Evolutionary conservation across 2,797 vertebrate genomes (phyloP).

Genomic region (Clamator glandarius): DNA sequence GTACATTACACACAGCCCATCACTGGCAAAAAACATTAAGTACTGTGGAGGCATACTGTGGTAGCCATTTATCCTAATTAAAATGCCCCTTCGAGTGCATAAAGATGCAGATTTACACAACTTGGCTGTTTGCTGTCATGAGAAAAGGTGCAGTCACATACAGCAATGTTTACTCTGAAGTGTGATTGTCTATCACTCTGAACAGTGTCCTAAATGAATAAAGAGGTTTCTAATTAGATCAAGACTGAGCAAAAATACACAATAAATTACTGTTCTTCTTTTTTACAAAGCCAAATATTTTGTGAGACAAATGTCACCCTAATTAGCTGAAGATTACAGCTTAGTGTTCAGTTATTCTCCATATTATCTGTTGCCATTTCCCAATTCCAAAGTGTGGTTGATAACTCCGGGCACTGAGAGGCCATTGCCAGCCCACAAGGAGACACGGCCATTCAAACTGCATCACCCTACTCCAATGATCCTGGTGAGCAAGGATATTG

Average conservation of each 20-base stretch:
- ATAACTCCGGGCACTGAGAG: background rate
- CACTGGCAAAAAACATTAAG: background rate
- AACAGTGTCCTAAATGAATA: background rate
- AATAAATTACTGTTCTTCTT: background rate
- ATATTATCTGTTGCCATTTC: rapidly evolving
- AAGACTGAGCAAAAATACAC: background rate
- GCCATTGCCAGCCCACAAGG: background rate
- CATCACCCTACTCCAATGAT: background rate
- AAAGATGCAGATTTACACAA: background rate
- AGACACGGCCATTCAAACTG: no score
- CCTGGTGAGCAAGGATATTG: background rate
- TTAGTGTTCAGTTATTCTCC: background rate
- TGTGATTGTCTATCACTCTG: background rate
- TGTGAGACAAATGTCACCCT: background rate
- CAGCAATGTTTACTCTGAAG: background rate
- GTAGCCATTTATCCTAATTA: background rate
- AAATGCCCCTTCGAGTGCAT: background rate
- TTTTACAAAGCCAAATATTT: background rate
- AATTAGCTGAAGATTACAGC: no score
- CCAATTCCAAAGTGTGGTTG: rapidly evolving
- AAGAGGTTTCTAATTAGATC: background rate
- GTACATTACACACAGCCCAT: background rate
- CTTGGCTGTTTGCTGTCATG: background rate
- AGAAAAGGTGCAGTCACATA: background rate
- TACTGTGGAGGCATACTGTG: background rate